Evolutionary conservation across 2,113 vertebrate species (phyloP).

Genomic region (Dicentrarchus labrax): DNA sequence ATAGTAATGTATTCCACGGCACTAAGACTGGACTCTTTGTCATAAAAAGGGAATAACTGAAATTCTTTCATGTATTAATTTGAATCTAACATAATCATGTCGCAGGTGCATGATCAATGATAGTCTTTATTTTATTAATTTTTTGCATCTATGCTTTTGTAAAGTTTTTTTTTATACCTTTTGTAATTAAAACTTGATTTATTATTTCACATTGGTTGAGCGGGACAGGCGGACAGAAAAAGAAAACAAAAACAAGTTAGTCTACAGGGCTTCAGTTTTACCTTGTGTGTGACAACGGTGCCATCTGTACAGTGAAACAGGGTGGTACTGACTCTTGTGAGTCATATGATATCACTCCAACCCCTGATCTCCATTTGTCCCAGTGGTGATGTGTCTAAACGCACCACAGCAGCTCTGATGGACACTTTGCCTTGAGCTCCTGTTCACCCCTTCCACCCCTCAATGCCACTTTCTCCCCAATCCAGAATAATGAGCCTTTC

Average conservation of each 20-base stretch:
- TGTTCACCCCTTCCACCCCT: constrained; percentile 71
- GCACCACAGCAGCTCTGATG: constrained; percentile 76
- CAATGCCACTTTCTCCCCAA: constrained; percentile 65
- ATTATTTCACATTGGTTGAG: background rate
- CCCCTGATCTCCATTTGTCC: constrained; percentile 79
- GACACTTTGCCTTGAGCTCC: constrained; percentile 74
- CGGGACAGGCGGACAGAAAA: background rate
- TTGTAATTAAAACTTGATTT: background rate
- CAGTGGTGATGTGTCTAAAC: constrained; percentile 77
- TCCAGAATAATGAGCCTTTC: constrained; percentile 81
- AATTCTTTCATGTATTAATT: constrained; percentile 53
- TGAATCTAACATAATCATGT: constrained; percentile 32
- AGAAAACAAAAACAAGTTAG: background rate
- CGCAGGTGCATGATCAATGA: constrained; percentile 20
- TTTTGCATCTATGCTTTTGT: too few species aligned
- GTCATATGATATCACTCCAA: constrained; percentile 67
- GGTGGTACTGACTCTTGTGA: constrained; percentile 39
- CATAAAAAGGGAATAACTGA: constrained; percentile 59
- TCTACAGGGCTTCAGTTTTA: constrained; percentile 3
- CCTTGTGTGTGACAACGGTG: background rate
- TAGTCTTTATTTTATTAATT: constrained; percentile 2
- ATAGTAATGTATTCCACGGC: constrained; percentile 68
- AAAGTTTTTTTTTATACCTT: background rate
- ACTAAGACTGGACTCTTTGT: constrained; percentile 64
- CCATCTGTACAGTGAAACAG: constrained; percentile 36